These are phyloP conservation scores for Propsilocerus akamusi DNA, from an alignment of 1,140 invertebrate species.

Conservation along the genomic window DNA sequence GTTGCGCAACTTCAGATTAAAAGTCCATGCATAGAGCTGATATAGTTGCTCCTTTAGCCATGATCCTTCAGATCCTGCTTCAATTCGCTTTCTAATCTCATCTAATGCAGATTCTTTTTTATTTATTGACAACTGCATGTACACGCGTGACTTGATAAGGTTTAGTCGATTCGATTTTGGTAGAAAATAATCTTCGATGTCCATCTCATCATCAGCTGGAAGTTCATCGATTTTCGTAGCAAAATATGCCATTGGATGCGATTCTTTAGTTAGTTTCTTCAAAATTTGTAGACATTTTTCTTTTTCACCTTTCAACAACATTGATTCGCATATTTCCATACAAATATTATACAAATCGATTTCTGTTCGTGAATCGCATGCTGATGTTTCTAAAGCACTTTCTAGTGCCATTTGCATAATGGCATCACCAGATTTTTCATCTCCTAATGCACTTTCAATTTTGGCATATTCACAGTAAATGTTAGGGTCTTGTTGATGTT, in stretches of 20 bases:
- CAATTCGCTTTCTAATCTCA: conserved; percentile 12
- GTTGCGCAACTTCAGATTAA: conserved; percentile 20
- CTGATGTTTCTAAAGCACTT: conserved; percentile 8
- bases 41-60: conserved; percentile 24
- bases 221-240: neutral
- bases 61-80: conserved; percentile 20
- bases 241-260: conserved; percentile 9
- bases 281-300: conserved; percentile 9
- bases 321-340: conserved; percentile 11
- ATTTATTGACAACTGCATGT: neutral
- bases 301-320: conserved; percentile 13
- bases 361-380: neutral
- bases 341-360: conserved; percentile 11
- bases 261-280: neutral
- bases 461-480: conserved; percentile 42
- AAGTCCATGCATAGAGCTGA: conserved; percentile 24
- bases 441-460: conserved; percentile 33
- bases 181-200: neutral
- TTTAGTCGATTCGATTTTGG: neutral
- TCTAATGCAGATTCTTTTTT: neutral
- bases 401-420: conserved; percentile 25
- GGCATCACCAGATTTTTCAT: conserved; percentile 22
- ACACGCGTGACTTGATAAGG: neutral
- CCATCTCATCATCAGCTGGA: neutral
- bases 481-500: conserved; percentile 32